phyloP scores from a whole-genome alignment of 1,140 invertebrate genomes.

The Cherax quadricarinatus region DNA sequence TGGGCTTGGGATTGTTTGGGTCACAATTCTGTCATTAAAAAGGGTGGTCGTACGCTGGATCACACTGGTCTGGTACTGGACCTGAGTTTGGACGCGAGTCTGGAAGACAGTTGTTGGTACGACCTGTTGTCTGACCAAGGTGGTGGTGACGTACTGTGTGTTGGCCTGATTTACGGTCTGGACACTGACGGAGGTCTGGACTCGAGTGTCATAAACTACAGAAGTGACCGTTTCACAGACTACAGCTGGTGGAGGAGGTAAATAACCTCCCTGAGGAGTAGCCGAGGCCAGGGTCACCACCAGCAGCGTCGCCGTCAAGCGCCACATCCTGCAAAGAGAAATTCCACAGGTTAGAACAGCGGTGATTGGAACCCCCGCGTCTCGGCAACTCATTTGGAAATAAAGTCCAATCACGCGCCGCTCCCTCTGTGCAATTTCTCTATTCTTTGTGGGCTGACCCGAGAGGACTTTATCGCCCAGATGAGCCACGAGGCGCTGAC shows the following conservation, averaged over 20 bases:
- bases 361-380: slow-evolving; percentile 66
- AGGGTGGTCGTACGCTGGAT: slow-evolving; percentile 38
- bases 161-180: slow-evolving; percentile 36
- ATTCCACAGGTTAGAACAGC: slow-evolving; percentile 60
- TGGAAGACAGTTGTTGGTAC: slow-evolving; percentile 52
- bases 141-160: slow-evolving; percentile 41
- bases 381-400: slow-evolving; percentile 62
- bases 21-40: slow-evolving; percentile 28
- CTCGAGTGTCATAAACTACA: slow-evolving; percentile 24
- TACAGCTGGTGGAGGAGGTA: not conserved
- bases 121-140: slow-evolving; percentile 30
- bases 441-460: slow-evolving; percentile 39
- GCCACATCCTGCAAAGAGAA: slow-evolving; percentile 68
- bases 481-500: slow-evolving; percentile 37
- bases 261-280: slow-evolving; percentile 24
- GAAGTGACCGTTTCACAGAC: slow-evolving; percentile 30
- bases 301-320: slow-evolving; percentile 49
- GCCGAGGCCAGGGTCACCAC: slow-evolving; percentile 35
- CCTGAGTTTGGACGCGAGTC: slow-evolving; percentile 28
- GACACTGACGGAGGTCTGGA: slow-evolving; percentile 33
- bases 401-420: slow-evolving; percentile 67
- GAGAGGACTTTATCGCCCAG: slow-evolving; percentile 66
- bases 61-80: slow-evolving; percentile 34
- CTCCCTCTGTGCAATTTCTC: slow-evolving; percentile 62
- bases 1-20: slow-evolving; percentile 43